Evolutionary conservation across 2,797 vertebrate genomes (phyloP).

Genomic region (Hyperoplus lanceolatus): DNA sequence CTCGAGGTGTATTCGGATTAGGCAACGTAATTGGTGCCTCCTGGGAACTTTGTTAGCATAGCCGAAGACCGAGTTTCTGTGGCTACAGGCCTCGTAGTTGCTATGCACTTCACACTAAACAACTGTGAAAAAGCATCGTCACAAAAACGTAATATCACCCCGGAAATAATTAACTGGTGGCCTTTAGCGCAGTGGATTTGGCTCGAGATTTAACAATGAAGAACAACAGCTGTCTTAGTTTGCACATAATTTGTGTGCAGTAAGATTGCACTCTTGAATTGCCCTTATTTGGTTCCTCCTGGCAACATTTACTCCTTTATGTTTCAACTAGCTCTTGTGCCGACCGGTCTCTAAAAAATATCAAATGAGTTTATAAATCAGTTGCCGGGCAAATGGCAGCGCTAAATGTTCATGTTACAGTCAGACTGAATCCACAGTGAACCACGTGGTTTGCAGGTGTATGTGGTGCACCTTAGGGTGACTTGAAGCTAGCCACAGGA

Average conservation of each 20-base stretch:
- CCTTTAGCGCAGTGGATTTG: conserved; percentile 18
- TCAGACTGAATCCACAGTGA: conserved; percentile 9
- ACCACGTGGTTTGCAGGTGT: conserved; percentile 20
- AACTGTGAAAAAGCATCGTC: neutral
- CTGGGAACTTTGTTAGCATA: neutral
- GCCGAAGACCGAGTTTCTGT: neutral
- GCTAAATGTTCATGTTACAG: neutral
- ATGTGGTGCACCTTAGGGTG: neutral
- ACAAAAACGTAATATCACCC: conserved; percentile 3
- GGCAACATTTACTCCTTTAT: conserved; percentile 10
- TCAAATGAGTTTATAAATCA: conserved; percentile 29
- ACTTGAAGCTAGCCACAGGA: conserved; percentile 9
- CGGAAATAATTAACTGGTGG: conserved; percentile 18
- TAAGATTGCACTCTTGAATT: conserved; percentile 16
- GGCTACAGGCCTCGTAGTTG: neutral
- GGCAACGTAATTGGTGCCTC: neutral
- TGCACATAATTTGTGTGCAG: conserved; percentile 14
- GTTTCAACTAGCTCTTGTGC: conserved; percentile 14
- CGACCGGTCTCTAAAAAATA: conserved; percentile 9
- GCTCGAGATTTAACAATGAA: conserved; percentile 5
- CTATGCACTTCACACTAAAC: neutral
- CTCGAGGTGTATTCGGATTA: conserved; percentile 4
- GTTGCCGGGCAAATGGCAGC: conserved; percentile 9
- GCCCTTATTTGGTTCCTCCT: conserved; percentile 18
- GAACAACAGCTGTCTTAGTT: conserved; percentile 38